Percentiles rank a stretch among this genome's conserved stretches.
These are phyloP conservation scores for Theristicus caerulescens DNA, from an alignment of 2,113 vertebrate genomes.

Conservation along the genomic window DNA sequence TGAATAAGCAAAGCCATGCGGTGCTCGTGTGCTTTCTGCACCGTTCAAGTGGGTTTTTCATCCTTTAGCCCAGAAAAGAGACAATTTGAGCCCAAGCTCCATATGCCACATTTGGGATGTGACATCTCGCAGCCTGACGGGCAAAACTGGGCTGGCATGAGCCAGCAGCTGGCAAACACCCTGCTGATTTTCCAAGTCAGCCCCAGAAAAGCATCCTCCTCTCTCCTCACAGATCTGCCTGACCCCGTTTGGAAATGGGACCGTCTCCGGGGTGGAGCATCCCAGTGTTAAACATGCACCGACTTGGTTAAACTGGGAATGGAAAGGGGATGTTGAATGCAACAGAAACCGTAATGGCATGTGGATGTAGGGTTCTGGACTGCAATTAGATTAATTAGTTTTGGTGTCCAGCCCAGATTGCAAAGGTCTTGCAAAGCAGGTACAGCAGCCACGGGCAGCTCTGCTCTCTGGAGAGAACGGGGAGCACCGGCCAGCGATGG, in stretches of 20 bases:
- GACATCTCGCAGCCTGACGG: neutral
- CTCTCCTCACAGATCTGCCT: neutral
- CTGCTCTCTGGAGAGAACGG: accelerated
- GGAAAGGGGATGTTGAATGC: neutral
- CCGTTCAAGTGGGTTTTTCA: neutral
- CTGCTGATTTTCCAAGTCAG: neutral
- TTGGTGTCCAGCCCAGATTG: neutral
- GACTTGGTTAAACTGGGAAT: neutral
- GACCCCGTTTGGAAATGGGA: neutral
- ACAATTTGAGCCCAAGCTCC: neutral
- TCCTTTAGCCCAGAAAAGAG: neutral
- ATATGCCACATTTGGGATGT: neutral
- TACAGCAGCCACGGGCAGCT: neutral
- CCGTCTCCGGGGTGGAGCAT: accelerated
- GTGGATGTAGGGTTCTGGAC: accelerated
- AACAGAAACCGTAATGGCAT: neutral
- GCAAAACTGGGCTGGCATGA: neutral
- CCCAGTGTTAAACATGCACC: accelerated
- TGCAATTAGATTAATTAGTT: neutral
- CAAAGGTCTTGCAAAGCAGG: neutral
- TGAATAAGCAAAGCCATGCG: neutral
- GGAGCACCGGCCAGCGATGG: neutral
- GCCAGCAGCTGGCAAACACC: neutral
- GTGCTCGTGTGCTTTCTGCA: accelerated
- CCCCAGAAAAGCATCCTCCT: neutral